Evolutionary conservation across 2,113 vertebrate genomes (phyloP), one percentile per base, ranked within the genome.

Genomic region (Recurvirostra avosetta): DNA sequence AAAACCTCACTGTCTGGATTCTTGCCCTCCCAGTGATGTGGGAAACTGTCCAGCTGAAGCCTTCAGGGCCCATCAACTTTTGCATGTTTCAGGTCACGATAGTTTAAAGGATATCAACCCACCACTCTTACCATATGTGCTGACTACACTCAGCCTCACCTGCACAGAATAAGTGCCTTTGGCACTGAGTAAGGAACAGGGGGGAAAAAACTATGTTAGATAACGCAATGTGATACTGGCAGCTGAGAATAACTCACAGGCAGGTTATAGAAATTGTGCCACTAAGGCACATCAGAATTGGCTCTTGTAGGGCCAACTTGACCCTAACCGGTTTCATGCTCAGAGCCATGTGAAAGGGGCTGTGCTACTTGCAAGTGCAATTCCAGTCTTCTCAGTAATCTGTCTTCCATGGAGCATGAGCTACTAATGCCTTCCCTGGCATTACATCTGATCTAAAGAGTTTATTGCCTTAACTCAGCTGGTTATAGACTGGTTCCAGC

Each of bases 61-160:
- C 30, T 68, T 80, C 45, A 43, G 53, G 81, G 34, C n/a, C 21
- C 4, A 0, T 84, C 50, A 41, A 4, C 49, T 76, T 93, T 65
- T 77, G 18, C 59, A 32, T 67, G n/a, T 32, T 53, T 76, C 18
- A 21, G 17, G 9, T 88, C 67, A 29, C 0, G 0, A 15, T 59
- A 38, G 55, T 62, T 92, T 62, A 83, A 74, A 53, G n/a, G 40
- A 3, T 85, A 38, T 80, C 55, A 70, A 34, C 49, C 38, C 25
- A 43, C 49, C 0, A 0, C 61, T 70, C 9, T 47, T 67, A 21
- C 22, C 3, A 0, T 75, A 13, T 25, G 5, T 27, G n/a, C 68
- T 86, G 67, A 41, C 11, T 38, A 50, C 41, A 38, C 55, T 88
- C 15, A 4, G 49, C 50, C 19, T 90, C 67, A 78, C 50, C 40